phyloP scores from a whole-genome alignment of 2,797 vertebrate species.

The Cuniculus paca region DNA sequence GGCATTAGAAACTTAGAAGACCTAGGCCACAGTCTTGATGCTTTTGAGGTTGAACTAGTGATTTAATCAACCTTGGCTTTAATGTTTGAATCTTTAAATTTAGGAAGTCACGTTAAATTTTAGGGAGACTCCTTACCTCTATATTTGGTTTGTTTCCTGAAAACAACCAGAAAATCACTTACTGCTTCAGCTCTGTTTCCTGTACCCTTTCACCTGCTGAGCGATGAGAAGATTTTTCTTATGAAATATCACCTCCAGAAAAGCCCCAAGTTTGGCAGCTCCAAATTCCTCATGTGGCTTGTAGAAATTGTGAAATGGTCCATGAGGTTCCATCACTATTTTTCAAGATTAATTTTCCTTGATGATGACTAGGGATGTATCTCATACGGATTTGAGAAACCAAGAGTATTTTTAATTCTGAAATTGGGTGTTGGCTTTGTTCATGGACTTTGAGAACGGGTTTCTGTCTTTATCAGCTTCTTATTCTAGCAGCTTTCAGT shows the following conservation, averaged over 20 bases:
- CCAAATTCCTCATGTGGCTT: background rate
- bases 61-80: background rate
- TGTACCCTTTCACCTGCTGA: background rate
- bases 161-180: background rate
- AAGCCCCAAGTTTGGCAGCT: background rate
- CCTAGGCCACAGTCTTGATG: background rate
- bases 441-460: background rate
- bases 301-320: background rate
- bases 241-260: background rate
- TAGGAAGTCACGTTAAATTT: background rate
- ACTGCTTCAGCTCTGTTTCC: accelerated
- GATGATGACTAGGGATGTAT: background rate
- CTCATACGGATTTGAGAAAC: background rate
- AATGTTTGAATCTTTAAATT: background rate
- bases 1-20: background rate
- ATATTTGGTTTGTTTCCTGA: background rate
- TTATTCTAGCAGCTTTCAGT: background rate
- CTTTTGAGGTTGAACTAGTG: background rate
- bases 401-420: background rate
- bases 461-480: background rate
- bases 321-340: background rate
- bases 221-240: background rate
- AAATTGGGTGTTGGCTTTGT: background rate
- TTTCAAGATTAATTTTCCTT: background rate
- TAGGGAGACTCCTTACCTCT: background rate